Conservation (phyloP, 2,888 invertebrate species). For the Leucoptera coffeella region DNA sequence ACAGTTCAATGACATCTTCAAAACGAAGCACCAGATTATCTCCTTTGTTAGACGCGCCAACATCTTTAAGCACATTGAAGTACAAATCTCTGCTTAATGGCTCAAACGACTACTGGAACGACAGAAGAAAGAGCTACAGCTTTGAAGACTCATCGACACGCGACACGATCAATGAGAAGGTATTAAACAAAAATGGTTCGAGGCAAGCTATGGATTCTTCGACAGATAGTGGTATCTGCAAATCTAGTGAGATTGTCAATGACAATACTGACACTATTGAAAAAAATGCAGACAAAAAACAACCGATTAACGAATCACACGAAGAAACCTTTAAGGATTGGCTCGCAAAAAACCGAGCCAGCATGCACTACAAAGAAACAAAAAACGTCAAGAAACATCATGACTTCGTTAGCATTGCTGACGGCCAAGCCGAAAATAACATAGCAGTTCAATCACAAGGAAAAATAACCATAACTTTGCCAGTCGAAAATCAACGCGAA, state of each 20-base stretch:
- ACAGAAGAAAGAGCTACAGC: slow-evolving; percentile 70
- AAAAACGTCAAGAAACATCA: slow-evolving; percentile 14
- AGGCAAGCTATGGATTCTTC: slow-evolving; percentile 61
- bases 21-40: slow-evolving; percentile 21
- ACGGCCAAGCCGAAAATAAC: slow-evolving; percentile 19
- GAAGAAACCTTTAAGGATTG: slow-evolving; percentile 37
- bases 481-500: slow-evolving; percentile 22
- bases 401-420: slow-evolving; percentile 17
- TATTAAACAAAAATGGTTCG: slow-evolving; percentile 30
- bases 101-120: slow-evolving; percentile 61
- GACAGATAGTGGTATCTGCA: slow-evolving; percentile 70
- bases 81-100: slow-evolving; percentile 34
- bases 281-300: slow-evolving; percentile 12
- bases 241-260: slow-evolving; percentile 61
- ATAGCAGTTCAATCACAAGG: slow-evolving; percentile 30
- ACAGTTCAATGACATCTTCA: slow-evolving; percentile 12
- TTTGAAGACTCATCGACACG: slow-evolving; percentile 52
- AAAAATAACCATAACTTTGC: slow-evolving; percentile 35
- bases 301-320: slow-evolving; percentile 13
- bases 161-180: slow-evolving; percentile 23
- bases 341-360: slow-evolving; percentile 29
- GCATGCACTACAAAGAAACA: slow-evolving; percentile 16
- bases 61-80: slow-evolving; percentile 30
- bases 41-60: slow-evolving; percentile 28
- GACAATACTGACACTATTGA: slow-evolving; percentile 12